Base-by-base conservation (phyloP, 2,888 invertebrate species). In the Lutraria lutraria region DNA sequence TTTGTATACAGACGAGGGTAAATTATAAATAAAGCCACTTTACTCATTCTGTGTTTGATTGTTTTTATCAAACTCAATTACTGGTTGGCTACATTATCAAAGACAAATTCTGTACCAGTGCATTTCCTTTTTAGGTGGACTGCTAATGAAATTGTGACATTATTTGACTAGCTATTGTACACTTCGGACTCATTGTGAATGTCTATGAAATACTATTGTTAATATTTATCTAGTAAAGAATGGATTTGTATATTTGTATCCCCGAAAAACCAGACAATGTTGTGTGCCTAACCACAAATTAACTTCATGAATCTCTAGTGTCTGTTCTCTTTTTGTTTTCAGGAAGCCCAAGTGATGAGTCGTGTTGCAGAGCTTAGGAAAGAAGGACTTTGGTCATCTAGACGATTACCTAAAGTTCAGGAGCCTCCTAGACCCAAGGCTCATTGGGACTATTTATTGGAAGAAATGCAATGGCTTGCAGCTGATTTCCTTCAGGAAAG, bases 391-490 rank as follows among this genome's bases (percentile, higher is more conserved):
- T 99, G 99, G 99, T 98, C 99, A 85, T 98, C 98, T 96, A 98
- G 98, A 95, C 97, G 99, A 88, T 97, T 99, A 96, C 99, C 99
- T 86, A 99, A 99, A 97, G 96, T 96, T 2, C 95, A 96, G 81
- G 97, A 97, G 92, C 98, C 99, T 94, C 97, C 98, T 90, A 97
- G 99, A 92, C 97, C 98, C 85, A 99, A 99, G 97, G 98, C 98
- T 53, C 99, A 99, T 97, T 99, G 99, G 99, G 99, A 99, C 97
- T 99, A 99, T 97, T 97, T 99, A 92, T 97, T 99, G 76, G 99
- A 99, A 97, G 99, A 99, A 97, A 99, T 99, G 99, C 98, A 98
- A 68, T 99, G 99, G 99, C 97, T 99, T 93, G 98, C 99, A 63
- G 98, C 99, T 68, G 99, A 99, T 97, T 99, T 99, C 97, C 98